These are phyloP conservation scores for Sinosuthora webbiana DNA, from an alignment of 2,113 vertebrate genomes.

Conservation along the genomic window DNA sequence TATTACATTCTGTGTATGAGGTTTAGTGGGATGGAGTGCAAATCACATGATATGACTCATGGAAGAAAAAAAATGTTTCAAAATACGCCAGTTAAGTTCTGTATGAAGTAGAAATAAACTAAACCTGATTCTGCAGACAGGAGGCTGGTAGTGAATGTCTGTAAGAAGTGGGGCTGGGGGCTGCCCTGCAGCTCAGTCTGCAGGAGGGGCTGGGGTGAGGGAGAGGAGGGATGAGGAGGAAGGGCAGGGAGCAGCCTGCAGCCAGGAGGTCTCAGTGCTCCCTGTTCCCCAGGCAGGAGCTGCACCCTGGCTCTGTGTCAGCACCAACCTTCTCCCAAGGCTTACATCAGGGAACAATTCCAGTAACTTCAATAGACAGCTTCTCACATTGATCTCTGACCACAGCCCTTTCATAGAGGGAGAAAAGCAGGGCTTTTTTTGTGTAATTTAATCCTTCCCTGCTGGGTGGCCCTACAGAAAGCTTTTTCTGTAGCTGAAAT, in stretches of 20 bases:
- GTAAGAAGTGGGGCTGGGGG: background rate
- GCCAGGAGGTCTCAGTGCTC: background rate
- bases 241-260: background rate
- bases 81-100: background rate
- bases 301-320: rapidly evolving
- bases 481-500: background rate
- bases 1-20: background rate
- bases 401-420: background rate
- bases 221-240: background rate
- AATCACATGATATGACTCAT: background rate
- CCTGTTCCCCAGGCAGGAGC: background rate
- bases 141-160: background rate
- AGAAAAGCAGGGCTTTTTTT: background rate
- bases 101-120: background rate
- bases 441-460: slow-evolving; percentile 30
- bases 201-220: background rate
- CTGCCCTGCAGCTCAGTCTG: background rate
- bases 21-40: background rate
- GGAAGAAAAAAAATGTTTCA: background rate
- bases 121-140: background rate
- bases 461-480: slow-evolving; percentile 20
- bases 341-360: background rate
- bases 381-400: slow-evolving; percentile 6
- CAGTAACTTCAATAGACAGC: background rate
- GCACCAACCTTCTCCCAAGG: background rate